Evolutionary conservation across 2,888 invertebrate species (phyloP).

Genomic region (Timandra comae): DNA sequence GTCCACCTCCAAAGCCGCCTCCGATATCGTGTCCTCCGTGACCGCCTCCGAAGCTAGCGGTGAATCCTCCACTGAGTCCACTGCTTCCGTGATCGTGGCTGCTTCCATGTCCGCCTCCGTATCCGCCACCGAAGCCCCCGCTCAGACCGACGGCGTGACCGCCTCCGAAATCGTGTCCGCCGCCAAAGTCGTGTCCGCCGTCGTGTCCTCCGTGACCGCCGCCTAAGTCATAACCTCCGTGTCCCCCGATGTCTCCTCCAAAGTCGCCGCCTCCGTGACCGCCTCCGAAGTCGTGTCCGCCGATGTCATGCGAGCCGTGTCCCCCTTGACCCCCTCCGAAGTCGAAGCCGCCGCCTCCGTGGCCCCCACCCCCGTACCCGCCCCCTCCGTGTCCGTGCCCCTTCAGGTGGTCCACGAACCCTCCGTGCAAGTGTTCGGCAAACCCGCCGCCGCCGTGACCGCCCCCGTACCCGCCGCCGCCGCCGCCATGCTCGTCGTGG

Average conservation of each 20-base stretch:
- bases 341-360: slow-evolving; percentile 29
- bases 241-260: slow-evolving; percentile 33
- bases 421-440: slow-evolving; percentile 45
- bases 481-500: slow-evolving; percentile 37
- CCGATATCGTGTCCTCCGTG: slow-evolving; percentile 50
- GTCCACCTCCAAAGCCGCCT: slow-evolving; percentile 20
- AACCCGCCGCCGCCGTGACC: slow-evolving; percentile 32
- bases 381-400: slow-evolving; percentile 29
- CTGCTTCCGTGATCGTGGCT: slow-evolving; percentile 17
- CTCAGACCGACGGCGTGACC: no score
- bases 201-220: slow-evolving; percentile 32
- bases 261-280: slow-evolving; percentile 33
- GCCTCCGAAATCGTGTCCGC: slow-evolving; percentile 36
- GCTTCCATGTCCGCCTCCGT: slow-evolving; percentile 29
- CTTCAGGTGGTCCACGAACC: slow-evolving; percentile 46
- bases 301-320: slow-evolving; percentile 24
- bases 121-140: slow-evolving; percentile 49
- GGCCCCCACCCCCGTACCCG: slow-evolving; percentile 52
- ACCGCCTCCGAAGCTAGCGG: slow-evolving; percentile 38
- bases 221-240: slow-evolving; percentile 27
- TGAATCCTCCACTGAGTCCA: slow-evolving; percentile 22
- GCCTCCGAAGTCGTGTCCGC: slow-evolving; percentile 30
- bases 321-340: slow-evolving; percentile 24
- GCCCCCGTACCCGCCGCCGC: slow-evolving; percentile 31
- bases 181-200: slow-evolving; percentile 23